Conservation (phyloP, 2,113 vertebrate genomes). For the Cyanoliseus patagonus region DNA sequence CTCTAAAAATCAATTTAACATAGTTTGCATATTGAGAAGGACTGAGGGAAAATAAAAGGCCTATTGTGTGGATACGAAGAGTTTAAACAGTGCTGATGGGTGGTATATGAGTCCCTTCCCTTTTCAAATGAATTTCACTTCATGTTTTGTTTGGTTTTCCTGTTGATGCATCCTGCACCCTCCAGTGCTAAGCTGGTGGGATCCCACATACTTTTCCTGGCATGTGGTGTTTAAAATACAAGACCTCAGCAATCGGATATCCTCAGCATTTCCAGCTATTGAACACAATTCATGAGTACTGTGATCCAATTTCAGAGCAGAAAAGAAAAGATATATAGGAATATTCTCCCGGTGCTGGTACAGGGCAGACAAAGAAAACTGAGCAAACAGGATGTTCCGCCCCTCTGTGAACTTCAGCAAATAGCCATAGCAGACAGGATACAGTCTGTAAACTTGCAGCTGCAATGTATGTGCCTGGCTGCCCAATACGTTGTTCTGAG, state of each 20-base stretch:
- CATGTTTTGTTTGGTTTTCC: conserved; percentile 72
- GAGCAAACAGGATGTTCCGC: conserved; percentile 78
- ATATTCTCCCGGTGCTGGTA: conserved; percentile 58
- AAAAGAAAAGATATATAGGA: conserved; percentile 67
- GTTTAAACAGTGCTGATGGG: conserved; percentile 36
- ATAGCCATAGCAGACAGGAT: conserved; percentile 26
- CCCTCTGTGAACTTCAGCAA: conserved; percentile 38
- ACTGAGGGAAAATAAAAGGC: conserved; percentile 11
- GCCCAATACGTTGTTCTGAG: not conserved
- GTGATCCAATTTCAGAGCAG: conserved; percentile 75
- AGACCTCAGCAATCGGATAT: conserved; percentile 78
- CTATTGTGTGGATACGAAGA: not conserved
- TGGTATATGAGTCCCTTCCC: conserved; percentile 29
- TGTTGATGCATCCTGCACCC: conserved; percentile 74
- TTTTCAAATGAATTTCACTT: conserved; percentile 71
- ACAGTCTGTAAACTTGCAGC: not conserved
- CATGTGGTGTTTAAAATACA: conserved; percentile 71
- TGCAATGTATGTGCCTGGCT: not conserved
- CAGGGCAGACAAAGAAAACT: conserved; percentile 64
- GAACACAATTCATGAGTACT: conserved; percentile 67
- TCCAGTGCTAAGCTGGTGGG: conserved; percentile 58
- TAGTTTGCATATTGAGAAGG: conserved; percentile 21
- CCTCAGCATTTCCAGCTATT: conserved; percentile 81
- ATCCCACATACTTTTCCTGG: conserved; percentile 74
- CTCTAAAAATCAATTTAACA: conserved; percentile 25